Conservation (phyloP, 2,888 invertebrate species). For the Drosophila rellima region DNA sequence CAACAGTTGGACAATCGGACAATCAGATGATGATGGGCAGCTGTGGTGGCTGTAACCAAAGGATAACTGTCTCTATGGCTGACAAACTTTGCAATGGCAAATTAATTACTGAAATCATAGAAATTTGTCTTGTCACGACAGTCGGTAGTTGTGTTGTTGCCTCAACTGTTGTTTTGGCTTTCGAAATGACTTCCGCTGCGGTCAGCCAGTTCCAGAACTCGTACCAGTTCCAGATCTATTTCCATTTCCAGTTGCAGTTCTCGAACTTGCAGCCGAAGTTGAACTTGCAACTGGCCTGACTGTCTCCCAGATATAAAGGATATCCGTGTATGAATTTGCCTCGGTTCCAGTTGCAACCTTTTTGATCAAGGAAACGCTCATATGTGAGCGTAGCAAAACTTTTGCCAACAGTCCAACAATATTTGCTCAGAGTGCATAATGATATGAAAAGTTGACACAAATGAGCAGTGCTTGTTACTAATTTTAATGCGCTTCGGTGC, state of each 20-base stretch:
- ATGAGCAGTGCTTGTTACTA: constrained; percentile 82
- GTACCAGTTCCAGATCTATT: constrained; percentile 31
- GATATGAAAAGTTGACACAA: constrained; percentile 83
- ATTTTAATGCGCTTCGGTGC: constrained; percentile 73
- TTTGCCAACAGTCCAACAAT: constrained; percentile 63
- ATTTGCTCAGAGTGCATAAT: constrained; percentile 82
- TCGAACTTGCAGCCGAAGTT: constrained; percentile 37
- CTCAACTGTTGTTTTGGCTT: constrained; percentile 71
- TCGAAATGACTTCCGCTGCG: constrained; percentile 71
- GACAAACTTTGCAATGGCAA: constrained; percentile 76
- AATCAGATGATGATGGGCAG: constrained; percentile 49
- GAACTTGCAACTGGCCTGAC: constrained; percentile 22
- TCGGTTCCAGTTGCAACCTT: constrained; percentile 35
- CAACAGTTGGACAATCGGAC: constrained; percentile 51
- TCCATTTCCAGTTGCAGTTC: constrained; percentile 30
- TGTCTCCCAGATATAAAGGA: constrained; percentile 45
- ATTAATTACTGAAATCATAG: constrained; percentile 80
- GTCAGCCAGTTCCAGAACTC: constrained; percentile 45
- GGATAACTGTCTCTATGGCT: constrained; percentile 55
- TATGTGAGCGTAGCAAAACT: constrained; percentile 66
- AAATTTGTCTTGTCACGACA: constrained; percentile 69
- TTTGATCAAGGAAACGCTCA: constrained; percentile 78
- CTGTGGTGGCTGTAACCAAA: constrained; percentile 24
- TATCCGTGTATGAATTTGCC: constrained; percentile 73
- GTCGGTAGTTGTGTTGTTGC: constrained; percentile 39